These are phyloP conservation scores for Capreolus pygargus DNA, from an alignment of 2,113 vertebrate genomes.

Conservation along the genomic window DNA sequence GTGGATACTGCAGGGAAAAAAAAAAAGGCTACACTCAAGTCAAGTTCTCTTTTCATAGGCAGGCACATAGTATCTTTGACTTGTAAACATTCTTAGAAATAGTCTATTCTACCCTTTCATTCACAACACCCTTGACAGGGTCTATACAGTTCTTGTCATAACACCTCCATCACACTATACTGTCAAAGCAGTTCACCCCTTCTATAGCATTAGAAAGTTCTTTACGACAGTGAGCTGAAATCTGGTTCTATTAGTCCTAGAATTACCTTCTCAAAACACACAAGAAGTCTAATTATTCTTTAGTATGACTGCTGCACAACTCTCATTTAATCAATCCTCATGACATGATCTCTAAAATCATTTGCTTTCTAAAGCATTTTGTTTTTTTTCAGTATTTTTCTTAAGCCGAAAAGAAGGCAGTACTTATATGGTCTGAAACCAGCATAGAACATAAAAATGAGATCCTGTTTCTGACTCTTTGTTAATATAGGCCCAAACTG, in stretches of 20 bases:
- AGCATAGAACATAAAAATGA: background rate
- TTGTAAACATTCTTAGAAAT: background rate
- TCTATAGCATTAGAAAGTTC: background rate
- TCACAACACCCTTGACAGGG: background rate
- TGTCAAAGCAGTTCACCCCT: background rate
- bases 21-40: background rate
- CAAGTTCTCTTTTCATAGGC: background rate
- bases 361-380: background rate
- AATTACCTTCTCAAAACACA: background rate
- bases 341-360: background rate
- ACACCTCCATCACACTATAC: background rate
- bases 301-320: background rate
- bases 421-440: background rate
- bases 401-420: background rate
- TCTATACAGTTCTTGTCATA: background rate
- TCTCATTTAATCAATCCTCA: background rate
- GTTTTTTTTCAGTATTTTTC: background rate
- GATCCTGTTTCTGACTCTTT: background rate
- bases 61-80: background rate
- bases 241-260: background rate
- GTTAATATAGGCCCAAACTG: background rate
- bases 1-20: background rate
- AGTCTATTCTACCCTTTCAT: background rate
- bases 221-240: background rate
- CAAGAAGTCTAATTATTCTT: background rate